phyloP scores from a whole-genome alignment of 2,797 vertebrate genomes.

The Intellagama lesueurii region DNA sequence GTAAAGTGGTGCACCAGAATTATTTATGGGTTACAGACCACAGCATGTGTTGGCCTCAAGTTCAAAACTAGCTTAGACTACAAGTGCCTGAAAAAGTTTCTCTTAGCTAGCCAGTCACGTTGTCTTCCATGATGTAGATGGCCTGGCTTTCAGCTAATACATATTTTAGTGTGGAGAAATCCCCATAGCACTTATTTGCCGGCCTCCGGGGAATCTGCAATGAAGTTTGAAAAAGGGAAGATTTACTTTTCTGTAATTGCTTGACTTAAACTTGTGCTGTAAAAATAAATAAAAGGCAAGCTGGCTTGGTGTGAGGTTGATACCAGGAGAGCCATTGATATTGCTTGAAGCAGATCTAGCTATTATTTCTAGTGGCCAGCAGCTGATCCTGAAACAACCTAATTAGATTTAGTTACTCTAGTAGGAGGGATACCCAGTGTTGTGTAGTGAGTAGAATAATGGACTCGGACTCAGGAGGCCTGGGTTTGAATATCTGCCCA shows the following conservation, averaged over 20 bases:
- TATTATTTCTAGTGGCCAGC: not conserved
- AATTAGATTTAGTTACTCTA: not conserved
- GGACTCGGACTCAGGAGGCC: too few relatives aligned
- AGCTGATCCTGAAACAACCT: not conserved
- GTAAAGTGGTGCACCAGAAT: fast-evolving
- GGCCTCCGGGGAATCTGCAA: not conserved
- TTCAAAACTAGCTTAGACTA: not conserved
- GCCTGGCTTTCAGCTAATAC: not conserved
- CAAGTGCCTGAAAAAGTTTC: not conserved
- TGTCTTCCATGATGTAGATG: not conserved
- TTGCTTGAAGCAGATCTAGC: not conserved
- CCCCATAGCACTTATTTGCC: too few relatives aligned
- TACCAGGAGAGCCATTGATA: not conserved
- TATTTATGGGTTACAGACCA: not conserved
- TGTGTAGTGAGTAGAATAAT: too few relatives aligned
- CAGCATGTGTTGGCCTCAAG: not conserved
- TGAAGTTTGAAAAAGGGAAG: not conserved
- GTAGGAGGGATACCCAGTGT: too few relatives aligned
- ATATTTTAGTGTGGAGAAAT: too few relatives aligned
- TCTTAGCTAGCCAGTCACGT: fast-evolving
- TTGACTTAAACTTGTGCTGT: not conserved
- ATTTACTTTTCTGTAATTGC: not conserved
- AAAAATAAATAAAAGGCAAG: not conserved
- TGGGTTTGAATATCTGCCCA: too few relatives aligned
- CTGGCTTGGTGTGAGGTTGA: not conserved